Conservation (phyloP, 2,888 invertebrate species). For the Caenorhabditis sp. region DNA sequence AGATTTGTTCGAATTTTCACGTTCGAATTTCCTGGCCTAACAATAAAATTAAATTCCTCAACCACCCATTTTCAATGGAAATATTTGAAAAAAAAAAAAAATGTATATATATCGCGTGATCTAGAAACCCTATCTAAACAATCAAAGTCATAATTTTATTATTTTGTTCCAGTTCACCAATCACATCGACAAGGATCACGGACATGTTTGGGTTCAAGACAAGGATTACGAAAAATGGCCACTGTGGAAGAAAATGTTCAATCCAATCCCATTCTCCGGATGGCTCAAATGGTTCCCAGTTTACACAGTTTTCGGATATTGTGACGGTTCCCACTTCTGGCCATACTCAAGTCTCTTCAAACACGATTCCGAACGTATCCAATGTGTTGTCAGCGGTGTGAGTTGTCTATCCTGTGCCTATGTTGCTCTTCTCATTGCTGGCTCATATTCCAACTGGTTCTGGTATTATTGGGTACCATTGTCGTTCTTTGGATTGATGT, state of each 20-base stretch:
- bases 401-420: constrained; percentile 55
- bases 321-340: constrained; percentile 69
- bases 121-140: no score
- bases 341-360: constrained; percentile 62
- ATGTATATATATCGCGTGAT: no score
- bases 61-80: no score
- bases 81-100: no score
- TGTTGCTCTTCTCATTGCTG: constrained; percentile 42
- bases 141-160: no score
- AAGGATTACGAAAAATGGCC: constrained; percentile 40
- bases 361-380: constrained; percentile 59
- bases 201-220: constrained; percentile 60
- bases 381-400: constrained; percentile 59
- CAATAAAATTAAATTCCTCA: no score
- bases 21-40: no score
- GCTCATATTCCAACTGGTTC: constrained; percentile 49
- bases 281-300: constrained; percentile 67
- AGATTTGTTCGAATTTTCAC: no score
- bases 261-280: constrained; percentile 60
- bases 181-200: constrained; percentile 49
- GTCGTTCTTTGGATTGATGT: constrained; percentile 58
- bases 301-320: constrained; percentile 63
- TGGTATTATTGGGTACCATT: constrained; percentile 61
- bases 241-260: constrained; percentile 44
- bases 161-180: constrained; percentile 49